phyloP scores from a whole-genome alignment of 1,140 invertebrate species.

The Orussus abietinus region DNA sequence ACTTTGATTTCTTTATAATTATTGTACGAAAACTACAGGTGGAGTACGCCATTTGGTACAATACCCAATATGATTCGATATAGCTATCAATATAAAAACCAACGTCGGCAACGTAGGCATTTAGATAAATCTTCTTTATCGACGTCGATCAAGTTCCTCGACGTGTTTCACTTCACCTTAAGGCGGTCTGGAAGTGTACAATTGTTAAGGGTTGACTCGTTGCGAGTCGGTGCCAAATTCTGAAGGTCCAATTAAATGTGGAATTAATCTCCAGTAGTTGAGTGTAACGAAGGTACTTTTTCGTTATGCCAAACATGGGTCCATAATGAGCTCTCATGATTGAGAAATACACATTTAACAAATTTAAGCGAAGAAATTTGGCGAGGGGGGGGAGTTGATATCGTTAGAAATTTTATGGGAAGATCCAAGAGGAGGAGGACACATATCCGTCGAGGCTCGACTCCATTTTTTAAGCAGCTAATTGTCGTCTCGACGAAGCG shows the following conservation, averaged over 20 bases:
- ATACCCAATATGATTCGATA: slow-evolving; percentile 4
- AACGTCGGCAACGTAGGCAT: slow-evolving; percentile 21
- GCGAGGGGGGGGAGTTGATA: too few species aligned
- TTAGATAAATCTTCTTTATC: slow-evolving; percentile 20
- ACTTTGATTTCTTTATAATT: too few species aligned
- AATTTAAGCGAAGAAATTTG: too few species aligned
- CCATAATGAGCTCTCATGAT: slow-evolving; percentile 12
- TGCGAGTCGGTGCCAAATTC: slow-evolving; percentile 10
- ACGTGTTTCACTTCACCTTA: too few species aligned
- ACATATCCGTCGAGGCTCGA: too few species aligned
- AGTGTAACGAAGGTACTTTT: slow-evolving; percentile 4
- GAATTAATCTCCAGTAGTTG: slow-evolving; percentile 13
- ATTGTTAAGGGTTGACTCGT: slow-evolving; percentile 6
- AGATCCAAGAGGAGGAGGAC: not conserved
- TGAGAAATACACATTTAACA: slow-evolving; percentile 17
- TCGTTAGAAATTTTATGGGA: slow-evolving; percentile 14
- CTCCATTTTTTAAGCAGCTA: too few species aligned
- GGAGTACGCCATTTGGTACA: too few species aligned
- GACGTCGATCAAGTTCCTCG: too few species aligned
- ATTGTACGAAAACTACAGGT: too few species aligned
- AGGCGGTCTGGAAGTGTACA: too few species aligned
- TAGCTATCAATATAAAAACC: slow-evolving; percentile 15
- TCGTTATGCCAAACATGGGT: too few species aligned
- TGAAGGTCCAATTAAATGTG: slow-evolving; percentile 21
- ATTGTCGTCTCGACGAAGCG: too few species aligned